Conservation (phyloP, 2,888 invertebrate species). For the Lasioglossum morio region DNA sequence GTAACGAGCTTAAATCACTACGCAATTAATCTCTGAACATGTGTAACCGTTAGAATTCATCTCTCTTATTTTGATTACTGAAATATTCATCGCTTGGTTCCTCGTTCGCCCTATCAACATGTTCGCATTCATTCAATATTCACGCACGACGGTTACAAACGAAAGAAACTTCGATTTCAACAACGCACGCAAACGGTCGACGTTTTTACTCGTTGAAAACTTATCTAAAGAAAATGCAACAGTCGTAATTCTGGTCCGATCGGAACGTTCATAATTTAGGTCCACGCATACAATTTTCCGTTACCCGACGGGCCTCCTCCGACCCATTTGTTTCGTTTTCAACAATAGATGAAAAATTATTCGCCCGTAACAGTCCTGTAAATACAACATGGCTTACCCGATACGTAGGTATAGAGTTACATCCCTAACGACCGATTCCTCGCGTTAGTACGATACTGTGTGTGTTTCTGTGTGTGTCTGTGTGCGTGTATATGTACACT, state of each 20-base stretch:
- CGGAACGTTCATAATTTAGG: constrained; percentile 56
- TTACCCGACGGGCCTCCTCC: constrained; percentile 10
- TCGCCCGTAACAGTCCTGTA: constrained; percentile 10
- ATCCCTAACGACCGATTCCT: constrained; percentile 36
- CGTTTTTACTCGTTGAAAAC: constrained; percentile 34
- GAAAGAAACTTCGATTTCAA: constrained; percentile 35
- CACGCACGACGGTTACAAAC: constrained; percentile 37
- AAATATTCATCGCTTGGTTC: constrained; percentile 38
- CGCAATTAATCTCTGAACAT: constrained; percentile 54
- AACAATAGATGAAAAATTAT: constrained; percentile 37
- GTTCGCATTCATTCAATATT: constrained; percentile 39
- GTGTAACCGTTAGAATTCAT: constrained; percentile 50
- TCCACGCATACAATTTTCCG: constrained; percentile 43
- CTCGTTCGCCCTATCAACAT: constrained; percentile 23
- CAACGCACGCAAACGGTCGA: constrained; percentile 30
- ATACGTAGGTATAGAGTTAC: constrained; percentile 36
- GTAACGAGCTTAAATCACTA: constrained; percentile 42
- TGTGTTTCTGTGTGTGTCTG: not conserved
- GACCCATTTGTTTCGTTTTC: constrained; percentile 6
- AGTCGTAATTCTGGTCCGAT: constrained; percentile 58
- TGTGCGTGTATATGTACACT: constrained; percentile 22
- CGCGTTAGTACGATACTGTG: constrained; percentile 22
- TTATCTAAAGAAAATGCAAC: constrained; percentile 61
- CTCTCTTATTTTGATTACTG: constrained; percentile 47
- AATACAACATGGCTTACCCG: constrained; percentile 22